Base-by-base conservation (phyloP, 1,140 invertebrate genomes). In the Zaprionus camerounensis region DNA sequence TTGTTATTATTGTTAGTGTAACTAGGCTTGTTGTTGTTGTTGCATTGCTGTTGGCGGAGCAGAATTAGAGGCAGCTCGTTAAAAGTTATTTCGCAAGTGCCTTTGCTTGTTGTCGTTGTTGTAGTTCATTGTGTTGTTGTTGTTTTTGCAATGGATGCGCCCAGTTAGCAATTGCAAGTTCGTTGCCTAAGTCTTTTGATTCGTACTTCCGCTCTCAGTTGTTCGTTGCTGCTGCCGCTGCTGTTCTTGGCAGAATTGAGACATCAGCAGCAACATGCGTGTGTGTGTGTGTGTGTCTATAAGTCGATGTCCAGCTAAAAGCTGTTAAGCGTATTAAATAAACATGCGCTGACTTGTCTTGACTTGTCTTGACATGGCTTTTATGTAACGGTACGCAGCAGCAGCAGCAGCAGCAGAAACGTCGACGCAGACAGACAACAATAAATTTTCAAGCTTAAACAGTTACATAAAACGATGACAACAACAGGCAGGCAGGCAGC, bases 291-390 rank as follows among this genome's bases (percentile, higher is more conserved):
- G 72, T 76, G 38, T 68, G 44, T 57, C 36, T 22, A 64, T 49
- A 65, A 80, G 75, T 82, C 71, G 71, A 69, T 86, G 83, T 85
- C 82, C 66, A 41, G 83, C 73, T 70, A 71, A 83, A 59, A 83
- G 80, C 84, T 87, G 84, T 70, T 87, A 88, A 88, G 84, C 83
- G 83, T 83, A 87, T 87, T 87, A 87, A 87, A 88, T 88, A 88
- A 87, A 84, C 84, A 88, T 87, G 84, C 73, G 71, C 70, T 65
- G 59, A 75, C 36, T 70, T 63, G 59, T 51, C 58, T 64, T 70
- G 72, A 51, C 72, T 70, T 62, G 57, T 62, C 58, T 74, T 61
- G 62, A 67, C 66, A 76, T 55, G 73, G 79, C 80, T 80, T 87
- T 88, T 88, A 87, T 87, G 81, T 87, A 87, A 87, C 83, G 83